Percentiles rank a stretch among this genome's conserved stretches.
Evolutionary conservation across 53 echinoderm and acorn worm species (phyloP).

Genomic region (Crossaster papposus): DNA sequence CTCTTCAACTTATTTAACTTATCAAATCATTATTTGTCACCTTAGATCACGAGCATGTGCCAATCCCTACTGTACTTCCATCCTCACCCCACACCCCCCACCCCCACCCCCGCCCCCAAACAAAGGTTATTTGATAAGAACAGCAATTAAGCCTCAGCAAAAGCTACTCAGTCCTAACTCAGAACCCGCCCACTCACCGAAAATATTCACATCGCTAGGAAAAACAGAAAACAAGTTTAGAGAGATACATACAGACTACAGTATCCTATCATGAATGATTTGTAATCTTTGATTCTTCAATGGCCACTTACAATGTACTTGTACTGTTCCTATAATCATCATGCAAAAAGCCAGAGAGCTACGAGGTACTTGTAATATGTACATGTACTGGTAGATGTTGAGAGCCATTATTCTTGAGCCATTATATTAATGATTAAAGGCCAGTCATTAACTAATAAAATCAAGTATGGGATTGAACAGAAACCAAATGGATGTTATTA

Average conservation of each 20-base stretch:
- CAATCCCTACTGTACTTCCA: too few species aligned
- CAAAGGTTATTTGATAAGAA: conserved; percentile 24
- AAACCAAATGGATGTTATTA: background rate
- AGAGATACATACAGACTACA: background rate
- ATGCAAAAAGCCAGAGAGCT: background rate
- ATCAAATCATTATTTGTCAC: conserved; percentile 35
- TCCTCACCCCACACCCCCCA: too few species aligned
- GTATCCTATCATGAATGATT: background rate
- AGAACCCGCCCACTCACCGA: conserved; percentile 12
- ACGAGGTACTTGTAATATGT: background rate
- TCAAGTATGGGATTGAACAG: background rate
- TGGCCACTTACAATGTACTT: background rate
- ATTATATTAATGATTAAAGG: background rate
- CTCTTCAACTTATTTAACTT: too few species aligned
- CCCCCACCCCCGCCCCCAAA: background rate
- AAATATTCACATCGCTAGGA: background rate
- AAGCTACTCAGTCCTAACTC: background rate
- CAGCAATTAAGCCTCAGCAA: conserved; percentile 41
- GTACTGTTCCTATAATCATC: too few species aligned
- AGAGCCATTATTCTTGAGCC: background rate
- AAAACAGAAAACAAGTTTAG: background rate
- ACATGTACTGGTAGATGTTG: background rate
- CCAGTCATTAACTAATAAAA: background rate
- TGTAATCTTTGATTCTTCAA: conserved; percentile 19
- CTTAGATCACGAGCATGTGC: background rate